Conservation (phyloP, 2,888 invertebrate genomes). For the Aphrophora alni region DNA sequence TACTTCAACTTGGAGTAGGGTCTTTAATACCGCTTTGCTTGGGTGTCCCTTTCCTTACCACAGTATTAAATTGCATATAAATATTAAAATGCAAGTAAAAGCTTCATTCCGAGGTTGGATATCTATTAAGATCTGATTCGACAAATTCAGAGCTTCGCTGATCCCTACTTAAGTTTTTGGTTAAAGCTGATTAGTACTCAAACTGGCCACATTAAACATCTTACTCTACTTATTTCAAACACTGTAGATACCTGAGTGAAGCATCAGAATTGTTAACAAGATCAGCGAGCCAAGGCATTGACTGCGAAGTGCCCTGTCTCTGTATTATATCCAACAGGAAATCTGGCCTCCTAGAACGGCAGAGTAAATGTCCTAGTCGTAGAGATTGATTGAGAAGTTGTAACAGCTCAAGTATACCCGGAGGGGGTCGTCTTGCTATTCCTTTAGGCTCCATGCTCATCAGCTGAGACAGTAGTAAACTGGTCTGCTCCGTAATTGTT, state of each 20-base stretch:
- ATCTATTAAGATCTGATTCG: too few relatives aligned
- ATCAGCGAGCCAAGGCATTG: conserved; percentile 97
- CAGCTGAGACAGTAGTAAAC: conserved; percentile 79
- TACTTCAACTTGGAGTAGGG: too few relatives aligned
- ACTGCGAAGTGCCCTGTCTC: conserved; percentile 82
- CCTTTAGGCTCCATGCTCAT: conserved; percentile 88
- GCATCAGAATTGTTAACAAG: conserved; percentile 91
- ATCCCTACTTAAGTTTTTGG: too few relatives aligned
- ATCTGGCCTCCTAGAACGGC: conserved; percentile 88
- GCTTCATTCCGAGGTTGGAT: too few relatives aligned
- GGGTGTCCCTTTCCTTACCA: too few relatives aligned
- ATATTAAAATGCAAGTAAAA: too few relatives aligned
- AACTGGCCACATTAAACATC: too few relatives aligned
- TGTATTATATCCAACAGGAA: conserved; percentile 92
- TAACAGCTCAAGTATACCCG: conserved; percentile 77
- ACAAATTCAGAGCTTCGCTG: too few relatives aligned
- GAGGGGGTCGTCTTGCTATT: conserved; percentile 81
- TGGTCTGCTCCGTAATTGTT: conserved; percentile 84
- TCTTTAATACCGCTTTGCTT: too few relatives aligned
- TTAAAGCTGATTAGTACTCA: too few relatives aligned
- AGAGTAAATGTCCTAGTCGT: conserved; percentile 87
- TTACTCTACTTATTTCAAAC: too few relatives aligned
- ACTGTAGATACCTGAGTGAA: conserved; percentile 72
- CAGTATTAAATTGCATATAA: too few relatives aligned
- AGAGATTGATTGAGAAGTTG: conserved; percentile 77